These are phyloP conservation scores for Rhagium mordax DNA, from an alignment of 2,888 invertebrate genomes.

Conservation along the genomic window DNA sequence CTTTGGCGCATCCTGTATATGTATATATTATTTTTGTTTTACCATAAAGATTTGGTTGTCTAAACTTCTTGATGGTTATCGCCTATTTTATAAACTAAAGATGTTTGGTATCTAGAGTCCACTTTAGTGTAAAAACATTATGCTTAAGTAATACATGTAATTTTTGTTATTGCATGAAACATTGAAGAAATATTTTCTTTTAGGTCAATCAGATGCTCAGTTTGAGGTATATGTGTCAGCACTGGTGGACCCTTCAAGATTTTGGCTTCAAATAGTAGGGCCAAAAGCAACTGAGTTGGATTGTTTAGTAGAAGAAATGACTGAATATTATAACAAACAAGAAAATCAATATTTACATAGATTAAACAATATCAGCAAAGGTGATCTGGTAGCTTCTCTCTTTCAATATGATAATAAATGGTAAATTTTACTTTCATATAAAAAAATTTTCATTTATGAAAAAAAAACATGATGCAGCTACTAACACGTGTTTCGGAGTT, in stretches of 20 bases:
- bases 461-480: too few species aligned
- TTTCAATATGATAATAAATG: constrained; percentile 88
- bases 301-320: constrained; percentile 86
- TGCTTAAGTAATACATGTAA: too few species aligned
- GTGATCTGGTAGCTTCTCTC: constrained; percentile 89
- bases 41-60: too few species aligned
- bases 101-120: too few species aligned
- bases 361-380: constrained; percentile 73
- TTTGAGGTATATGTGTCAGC: constrained; percentile 92
- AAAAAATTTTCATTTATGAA: too few species aligned
- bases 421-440: constrained; percentile 71
- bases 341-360: constrained; percentile 78
- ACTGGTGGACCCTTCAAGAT: constrained; percentile 82
- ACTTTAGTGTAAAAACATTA: too few species aligned
- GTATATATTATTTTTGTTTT: too few species aligned
- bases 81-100: too few species aligned
- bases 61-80: too few species aligned
- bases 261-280: constrained; percentile 91
- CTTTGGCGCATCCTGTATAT: too few species aligned
- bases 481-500: too few species aligned
- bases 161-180: background rate
- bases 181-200: constrained; percentile 19
- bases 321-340: constrained; percentile 80
- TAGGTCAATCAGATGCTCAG: constrained; percentile 72
- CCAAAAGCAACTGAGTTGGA: constrained; percentile 83